Evolutionary conservation across 1,140 invertebrate genomes (phyloP).

Genomic region (Calephelis virginiensis): DNA sequence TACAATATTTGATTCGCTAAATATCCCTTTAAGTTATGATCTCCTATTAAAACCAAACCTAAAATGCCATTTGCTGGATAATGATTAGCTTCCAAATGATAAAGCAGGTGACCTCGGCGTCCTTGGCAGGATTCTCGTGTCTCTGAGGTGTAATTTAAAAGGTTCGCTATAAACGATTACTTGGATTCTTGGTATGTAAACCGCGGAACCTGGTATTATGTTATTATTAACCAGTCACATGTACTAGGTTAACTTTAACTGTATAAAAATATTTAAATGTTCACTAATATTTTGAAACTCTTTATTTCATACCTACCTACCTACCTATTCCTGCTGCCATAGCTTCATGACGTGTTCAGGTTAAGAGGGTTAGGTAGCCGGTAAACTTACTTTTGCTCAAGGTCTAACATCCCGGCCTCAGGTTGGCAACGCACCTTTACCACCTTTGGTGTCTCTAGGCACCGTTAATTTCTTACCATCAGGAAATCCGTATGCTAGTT

Average conservation of each 20-base stretch:
- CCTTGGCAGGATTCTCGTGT: slow-evolving; percentile 73
- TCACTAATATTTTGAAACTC: too few species aligned
- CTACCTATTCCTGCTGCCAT: too few species aligned
- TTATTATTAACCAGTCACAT: slow-evolving; percentile 47
- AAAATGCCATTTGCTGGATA: slow-evolving; percentile 69
- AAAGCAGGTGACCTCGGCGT: slow-evolving; percentile 64
- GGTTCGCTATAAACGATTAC: slow-evolving; percentile 71
- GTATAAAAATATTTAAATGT: not conserved
- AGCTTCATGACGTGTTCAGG: too few species aligned
- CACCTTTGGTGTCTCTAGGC: too few species aligned
- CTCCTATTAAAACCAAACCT: slow-evolving; percentile 64
- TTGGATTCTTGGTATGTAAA: slow-evolving; percentile 65
- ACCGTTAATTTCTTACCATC: too few species aligned
- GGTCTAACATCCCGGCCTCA: too few species aligned
- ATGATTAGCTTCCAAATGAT: slow-evolving; percentile 74
- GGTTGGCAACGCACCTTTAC: too few species aligned
- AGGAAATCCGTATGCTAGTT: too few species aligned
- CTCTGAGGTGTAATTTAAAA: slow-evolving; percentile 71
- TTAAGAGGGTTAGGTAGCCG: too few species aligned
- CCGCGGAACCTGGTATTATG: slow-evolving; percentile 57
- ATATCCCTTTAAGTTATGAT: slow-evolving; percentile 55
- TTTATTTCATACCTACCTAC: too few species aligned
- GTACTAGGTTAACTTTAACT: not conserved
- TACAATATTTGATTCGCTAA: slow-evolving; percentile 28
- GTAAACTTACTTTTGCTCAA: too few species aligned